Evolutionary conservation across 2,797 vertebrate genomes (phyloP).

Genomic region (Poecilia wingei): DNA sequence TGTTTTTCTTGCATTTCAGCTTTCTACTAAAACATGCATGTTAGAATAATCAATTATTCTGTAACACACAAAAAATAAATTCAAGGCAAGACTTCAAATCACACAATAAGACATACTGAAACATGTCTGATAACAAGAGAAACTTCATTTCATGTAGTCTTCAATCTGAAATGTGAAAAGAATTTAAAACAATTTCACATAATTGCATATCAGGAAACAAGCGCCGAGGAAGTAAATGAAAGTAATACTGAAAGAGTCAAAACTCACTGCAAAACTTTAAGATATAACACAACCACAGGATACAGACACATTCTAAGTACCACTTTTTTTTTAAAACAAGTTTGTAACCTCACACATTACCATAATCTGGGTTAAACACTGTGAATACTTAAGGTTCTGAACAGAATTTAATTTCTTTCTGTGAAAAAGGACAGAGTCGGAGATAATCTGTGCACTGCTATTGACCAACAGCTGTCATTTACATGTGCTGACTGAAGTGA

Average conservation of each 20-base stretch:
- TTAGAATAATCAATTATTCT: background rate
- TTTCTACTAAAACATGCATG: background rate
- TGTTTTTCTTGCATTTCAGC: background rate
- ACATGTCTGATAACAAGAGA: background rate
- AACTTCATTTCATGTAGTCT: background rate
- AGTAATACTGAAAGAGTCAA: background rate
- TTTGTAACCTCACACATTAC: background rate
- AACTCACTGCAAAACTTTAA: background rate
- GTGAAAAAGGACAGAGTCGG: background rate
- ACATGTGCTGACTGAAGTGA: background rate
- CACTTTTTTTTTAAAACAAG: no score
- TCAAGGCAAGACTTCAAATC: no score
- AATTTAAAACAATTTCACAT: background rate
- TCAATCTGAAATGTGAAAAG: background rate
- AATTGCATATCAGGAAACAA: background rate
- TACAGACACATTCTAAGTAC: background rate
- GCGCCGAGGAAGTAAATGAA: background rate
- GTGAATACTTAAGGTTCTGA: background rate
- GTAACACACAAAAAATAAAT: background rate
- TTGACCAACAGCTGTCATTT: background rate
- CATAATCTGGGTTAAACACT: background rate
- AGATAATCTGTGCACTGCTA: background rate
- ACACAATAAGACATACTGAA: no score
- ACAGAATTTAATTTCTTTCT: background rate
- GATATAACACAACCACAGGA: background rate